A percentile compares a stretch with the other conserved stretches of the same genome.
These are phyloP conservation scores for Hemicordylus capensis DNA, from an alignment of 2,113 vertebrate genomes.

Conservation along the genomic window DNA sequence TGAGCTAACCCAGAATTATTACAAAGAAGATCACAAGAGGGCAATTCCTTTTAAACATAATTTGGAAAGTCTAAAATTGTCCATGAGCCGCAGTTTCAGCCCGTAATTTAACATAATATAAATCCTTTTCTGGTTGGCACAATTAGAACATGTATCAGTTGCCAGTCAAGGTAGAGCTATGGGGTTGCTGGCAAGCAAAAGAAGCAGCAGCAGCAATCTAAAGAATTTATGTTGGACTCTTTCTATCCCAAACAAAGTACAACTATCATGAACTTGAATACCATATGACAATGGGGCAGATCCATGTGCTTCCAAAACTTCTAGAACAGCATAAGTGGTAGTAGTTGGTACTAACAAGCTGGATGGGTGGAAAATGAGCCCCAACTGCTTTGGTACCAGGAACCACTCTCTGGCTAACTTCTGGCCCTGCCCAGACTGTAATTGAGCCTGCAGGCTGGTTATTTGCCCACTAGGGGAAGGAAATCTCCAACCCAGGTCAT, in stretches of 20 bases:
- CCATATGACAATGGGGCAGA: background rate
- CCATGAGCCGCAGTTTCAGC: background rate
- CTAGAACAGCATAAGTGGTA: background rate
- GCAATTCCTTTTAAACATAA: background rate
- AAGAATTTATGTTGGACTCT: background rate
- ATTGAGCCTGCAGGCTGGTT: too few species aligned
- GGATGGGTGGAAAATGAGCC: too few species aligned
- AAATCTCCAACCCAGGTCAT: too few species aligned
- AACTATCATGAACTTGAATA: background rate
- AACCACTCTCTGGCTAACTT: too few species aligned
- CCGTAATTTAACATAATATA: conserved; percentile 13
- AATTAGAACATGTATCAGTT: background rate
- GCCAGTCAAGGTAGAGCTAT: background rate
- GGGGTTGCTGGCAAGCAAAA: background rate
- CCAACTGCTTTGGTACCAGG: too few species aligned
- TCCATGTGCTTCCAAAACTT: background rate
- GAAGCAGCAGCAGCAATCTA: background rate
- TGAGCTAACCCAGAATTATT: background rate
- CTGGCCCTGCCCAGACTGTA: too few species aligned
- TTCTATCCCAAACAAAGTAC: background rate
- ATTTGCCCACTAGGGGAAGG: too few species aligned
- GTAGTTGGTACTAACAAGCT: too few species aligned
- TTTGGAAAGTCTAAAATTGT: background rate
- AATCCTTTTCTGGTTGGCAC: background rate
- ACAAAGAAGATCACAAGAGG: background rate